Percentiles rank a stretch among this genome's conserved stretches.
phyloP scores from a whole-genome alignment of 1,140 invertebrate species.

The Saccostrea glomerata region DNA sequence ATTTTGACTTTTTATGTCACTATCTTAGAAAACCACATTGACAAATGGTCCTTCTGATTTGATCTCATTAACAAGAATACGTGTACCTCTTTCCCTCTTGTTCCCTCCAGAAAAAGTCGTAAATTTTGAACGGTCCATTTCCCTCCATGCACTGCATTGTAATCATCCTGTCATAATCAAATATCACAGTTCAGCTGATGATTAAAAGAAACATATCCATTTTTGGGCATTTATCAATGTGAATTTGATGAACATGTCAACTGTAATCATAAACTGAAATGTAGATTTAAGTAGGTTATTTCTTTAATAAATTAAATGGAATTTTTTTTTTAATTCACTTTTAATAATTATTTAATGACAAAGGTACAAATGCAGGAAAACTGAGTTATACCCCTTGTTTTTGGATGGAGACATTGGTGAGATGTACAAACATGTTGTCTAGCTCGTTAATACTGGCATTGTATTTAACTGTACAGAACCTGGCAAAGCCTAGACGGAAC shows the following conservation, averaged over 20 bases:
- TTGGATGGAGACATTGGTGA: slow-evolving; percentile 93
- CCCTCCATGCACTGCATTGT: slow-evolving; percentile 95
- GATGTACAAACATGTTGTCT: slow-evolving; percentile 92
- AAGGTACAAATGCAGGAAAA: not conserved
- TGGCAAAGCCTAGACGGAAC: slow-evolving; percentile 87
- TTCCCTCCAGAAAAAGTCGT: slow-evolving; percentile 93
- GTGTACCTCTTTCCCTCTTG: slow-evolving; percentile 89
- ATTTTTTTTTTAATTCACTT: no score
- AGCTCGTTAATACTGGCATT: slow-evolving; percentile 83
- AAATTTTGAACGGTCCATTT: slow-evolving; percentile 97
- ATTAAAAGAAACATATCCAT: not conserved
- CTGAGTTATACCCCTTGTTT: slow-evolving; percentile 87
- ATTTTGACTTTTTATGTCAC: no score
- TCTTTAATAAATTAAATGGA: no score
- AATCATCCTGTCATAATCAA: slow-evolving; percentile 87
- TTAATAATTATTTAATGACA: no score
- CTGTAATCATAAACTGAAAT: no score
- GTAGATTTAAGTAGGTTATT: no score
- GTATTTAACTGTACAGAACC: slow-evolving; percentile 91
- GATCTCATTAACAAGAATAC: not conserved
- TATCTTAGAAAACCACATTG: no score
- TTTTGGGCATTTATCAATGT: no score
- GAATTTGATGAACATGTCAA: no score
- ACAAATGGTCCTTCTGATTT: not conserved
- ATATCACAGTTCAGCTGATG: not conserved